Conservation (phyloP, 2,888 invertebrate genomes). For the Lasioglossum pauxillum region DNA sequence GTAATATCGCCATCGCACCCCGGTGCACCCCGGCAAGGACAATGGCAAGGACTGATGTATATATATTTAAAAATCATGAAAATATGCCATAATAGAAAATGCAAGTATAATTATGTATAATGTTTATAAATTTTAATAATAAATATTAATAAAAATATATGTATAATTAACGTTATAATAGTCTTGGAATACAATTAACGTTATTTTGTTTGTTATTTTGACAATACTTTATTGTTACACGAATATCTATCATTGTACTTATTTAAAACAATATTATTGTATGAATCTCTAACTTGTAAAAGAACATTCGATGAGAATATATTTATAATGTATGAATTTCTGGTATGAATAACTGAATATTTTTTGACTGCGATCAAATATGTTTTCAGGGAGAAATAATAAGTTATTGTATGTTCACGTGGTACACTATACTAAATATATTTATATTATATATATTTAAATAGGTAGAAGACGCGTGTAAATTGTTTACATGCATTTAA, state of each 20-base stretch:
- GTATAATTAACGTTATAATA: neutral
- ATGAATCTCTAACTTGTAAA: conserved; percentile 3
- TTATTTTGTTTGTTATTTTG: neutral
- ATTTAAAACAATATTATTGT: conserved; percentile 7
- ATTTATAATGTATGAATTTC: neutral
- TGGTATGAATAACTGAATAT: neutral
- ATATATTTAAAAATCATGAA: too few species aligned
- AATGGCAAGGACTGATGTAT: too few species aligned
- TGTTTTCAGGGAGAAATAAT: neutral
- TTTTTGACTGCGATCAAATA: neutral
- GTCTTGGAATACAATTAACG: neutral
- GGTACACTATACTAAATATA: neutral
- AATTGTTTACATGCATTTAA: conserved; percentile 1
- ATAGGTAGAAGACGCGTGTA: neutral
- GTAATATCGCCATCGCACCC: too few species aligned
- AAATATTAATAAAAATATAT: too few species aligned
- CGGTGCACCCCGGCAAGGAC: too few species aligned
- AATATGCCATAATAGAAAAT: too few species aligned
- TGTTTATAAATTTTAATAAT: too few species aligned
- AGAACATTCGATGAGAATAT: conserved; percentile 6
- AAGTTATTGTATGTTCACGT: conserved; percentile 18
- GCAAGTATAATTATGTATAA: too few species aligned
- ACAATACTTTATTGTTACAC: conserved; percentile 31
- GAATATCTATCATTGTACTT: conserved; percentile 6
- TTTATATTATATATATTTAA: neutral